phyloP scores from a whole-genome alignment of 2,113 vertebrate species.

The Neolamprologus brichardi region DNA sequence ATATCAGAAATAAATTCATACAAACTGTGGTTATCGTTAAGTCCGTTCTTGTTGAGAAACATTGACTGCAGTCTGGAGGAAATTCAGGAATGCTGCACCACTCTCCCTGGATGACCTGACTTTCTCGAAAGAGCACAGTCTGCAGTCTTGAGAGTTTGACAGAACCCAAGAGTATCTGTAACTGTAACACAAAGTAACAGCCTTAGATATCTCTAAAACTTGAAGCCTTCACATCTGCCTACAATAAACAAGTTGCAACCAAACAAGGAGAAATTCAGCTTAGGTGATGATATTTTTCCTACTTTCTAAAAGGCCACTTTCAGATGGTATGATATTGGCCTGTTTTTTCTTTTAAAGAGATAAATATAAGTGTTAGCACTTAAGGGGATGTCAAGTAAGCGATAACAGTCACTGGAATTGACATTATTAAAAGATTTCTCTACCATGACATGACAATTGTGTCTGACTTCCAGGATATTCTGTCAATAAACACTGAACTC shows the following conservation, averaged over 20 bases:
- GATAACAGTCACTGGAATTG: background rate
- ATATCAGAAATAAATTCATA: background rate
- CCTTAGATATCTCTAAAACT: background rate
- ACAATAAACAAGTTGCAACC: background rate
- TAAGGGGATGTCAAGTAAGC: background rate
- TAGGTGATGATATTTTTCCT: background rate
- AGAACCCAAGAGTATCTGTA: background rate
- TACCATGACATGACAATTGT: background rate
- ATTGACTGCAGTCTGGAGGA: background rate
- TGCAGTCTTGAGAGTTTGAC: background rate
- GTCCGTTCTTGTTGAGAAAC: background rate
- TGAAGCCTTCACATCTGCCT: background rate
- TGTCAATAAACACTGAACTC: background rate
- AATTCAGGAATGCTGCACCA: background rate
- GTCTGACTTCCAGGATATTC: background rate
- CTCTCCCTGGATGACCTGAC: background rate
- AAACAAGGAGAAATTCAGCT: background rate
- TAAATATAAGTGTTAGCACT: background rate
- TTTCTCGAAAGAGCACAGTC: background rate
- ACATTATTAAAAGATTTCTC: background rate
- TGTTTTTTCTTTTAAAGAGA: background rate
- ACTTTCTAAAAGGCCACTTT: background rate
- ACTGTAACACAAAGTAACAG: background rate
- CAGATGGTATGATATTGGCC: background rate
- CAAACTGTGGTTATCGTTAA: background rate